Conservation (phyloP, 2,888 invertebrate species). For the Eupithecia tripunctaria region DNA sequence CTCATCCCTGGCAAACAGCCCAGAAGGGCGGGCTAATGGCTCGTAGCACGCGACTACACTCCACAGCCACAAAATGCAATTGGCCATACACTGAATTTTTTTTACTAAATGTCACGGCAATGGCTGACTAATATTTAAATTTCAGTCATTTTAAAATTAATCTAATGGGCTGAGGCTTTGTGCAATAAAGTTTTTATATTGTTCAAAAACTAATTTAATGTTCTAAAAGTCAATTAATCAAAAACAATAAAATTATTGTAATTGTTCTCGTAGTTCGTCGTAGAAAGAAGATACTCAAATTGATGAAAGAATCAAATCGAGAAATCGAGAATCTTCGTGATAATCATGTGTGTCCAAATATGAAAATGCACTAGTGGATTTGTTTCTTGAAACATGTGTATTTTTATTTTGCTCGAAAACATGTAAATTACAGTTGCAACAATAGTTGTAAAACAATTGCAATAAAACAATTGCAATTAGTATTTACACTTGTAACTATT, state of each 20-base stretch:
- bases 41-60: constrained; percentile 70
- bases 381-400: neutral
- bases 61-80: constrained; percentile 74
- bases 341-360: neutral
- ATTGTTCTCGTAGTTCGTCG: no score
- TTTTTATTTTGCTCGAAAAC: neutral
- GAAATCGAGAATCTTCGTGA: neutral
- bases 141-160: constrained; percentile 5
- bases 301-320: neutral
- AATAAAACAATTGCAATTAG: no score
- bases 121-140: constrained; percentile 29
- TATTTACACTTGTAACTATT: no score
- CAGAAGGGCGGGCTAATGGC: constrained; percentile 78
- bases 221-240: neutral
- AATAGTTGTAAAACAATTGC: neutral
- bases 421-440: no score
- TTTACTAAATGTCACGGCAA: constrained; percentile 57
- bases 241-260: neutral
- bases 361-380: no score
- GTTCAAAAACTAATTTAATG: neutral
- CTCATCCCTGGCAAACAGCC: constrained; percentile 67
- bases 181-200: neutral
- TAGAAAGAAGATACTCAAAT: neutral
- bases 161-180: neutral
- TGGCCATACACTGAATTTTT: constrained; percentile 66